Evolutionary conservation across 2,888 invertebrate genomes (phyloP), one percentile per base, ranked within the genome.

Genomic region (Philonicus albiceps): DNA sequence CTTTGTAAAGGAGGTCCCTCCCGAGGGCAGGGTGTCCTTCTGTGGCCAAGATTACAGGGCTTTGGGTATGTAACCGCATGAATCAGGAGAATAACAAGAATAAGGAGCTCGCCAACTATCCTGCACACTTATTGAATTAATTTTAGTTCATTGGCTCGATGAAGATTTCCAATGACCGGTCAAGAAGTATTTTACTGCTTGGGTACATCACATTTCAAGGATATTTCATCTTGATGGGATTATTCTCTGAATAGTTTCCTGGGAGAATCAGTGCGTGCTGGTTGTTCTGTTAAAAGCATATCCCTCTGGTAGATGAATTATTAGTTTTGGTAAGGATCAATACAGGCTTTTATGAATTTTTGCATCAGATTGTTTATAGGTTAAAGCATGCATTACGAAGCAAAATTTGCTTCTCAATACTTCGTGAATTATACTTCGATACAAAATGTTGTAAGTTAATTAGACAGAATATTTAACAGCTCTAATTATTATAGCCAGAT

Each of bases 101-200:
- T 73, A 84, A 84, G 73, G 73, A 84, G 73, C 22, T 73, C 40
- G 37, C 72, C 40, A 84, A 72, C 72, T 73, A 73, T 43, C 73
- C 84, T 84, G 27, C 34, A 73, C 43, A 84, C 43, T 84, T 84
- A 84, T 84, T 84, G 84, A 84, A 84, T 84, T 73, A 84, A 84
- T 84, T 84, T 84, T 84, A 84, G 84, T 84, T 84, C 84, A 84
- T 84, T 84, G 84, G 84, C 64, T 84, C 84, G 73, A 73, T 64
- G 84, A 84, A 84, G 84, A 84, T 84, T 84, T 84, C 73, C 84
- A 84, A 37, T 84, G 73, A 43, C 84, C 84, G 84, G 72, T 84
- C 84, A 84, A 73, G 84, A 84, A 73, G 84, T 84, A 84, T 84
- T 84, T 78, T 84, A 19, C 73, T 84, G 84, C 73, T 84, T 73